Base-by-base conservation (phyloP, 1,140 invertebrate genomes). In the Proales similis region DNA sequence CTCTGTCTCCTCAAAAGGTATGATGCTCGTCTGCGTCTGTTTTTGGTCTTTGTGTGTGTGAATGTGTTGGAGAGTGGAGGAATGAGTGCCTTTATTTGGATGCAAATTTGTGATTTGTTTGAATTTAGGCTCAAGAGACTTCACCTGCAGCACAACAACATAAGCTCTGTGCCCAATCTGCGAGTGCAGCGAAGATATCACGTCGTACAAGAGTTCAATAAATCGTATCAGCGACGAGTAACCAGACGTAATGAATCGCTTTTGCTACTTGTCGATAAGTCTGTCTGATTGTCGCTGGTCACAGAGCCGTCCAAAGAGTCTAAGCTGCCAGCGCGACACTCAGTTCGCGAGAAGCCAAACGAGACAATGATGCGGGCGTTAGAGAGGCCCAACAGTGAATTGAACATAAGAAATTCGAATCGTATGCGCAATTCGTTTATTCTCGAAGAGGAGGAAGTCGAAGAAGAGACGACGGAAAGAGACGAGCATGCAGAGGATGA, bases 81-180 rank as follows among this genome's bases (percentile, higher is more conserved):
- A 48, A 26, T 48, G 4, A 48, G n/a, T 48, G 33, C n/a, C n/a
- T n/a, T 36, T 36, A 9, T 36, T 36, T 36, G 33, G 9, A 36
- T 48, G 7, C 4, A 48, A 20, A 20, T 36, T 5, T 12, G 12
- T 12, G 24, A 24, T 32, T 49, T 36, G 26, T 0, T 26, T 0
- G 6, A 12, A 17, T 33, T 30, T 66, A 75, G 73, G 60, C 64
- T 76, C 26, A 68, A 68, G 38, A 69, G 72, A 63, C 66, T 76
- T n/a, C 70, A 72, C 57, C 60, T 76, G 48, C 67, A 70, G 51
- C 71, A 74, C 66, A 76, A 76, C 65, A 61, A 70, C 30, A 67
- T 76, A 26, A 68, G 65, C 48, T 69, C 67, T 57, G 68, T 76
- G 9, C 74, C 74, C 19, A 71, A 73, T 63, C 65, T 76, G n/a